Evolutionary conservation across 2,113 vertebrate species (phyloP).

Genomic region (Vidua macroura): DNA sequence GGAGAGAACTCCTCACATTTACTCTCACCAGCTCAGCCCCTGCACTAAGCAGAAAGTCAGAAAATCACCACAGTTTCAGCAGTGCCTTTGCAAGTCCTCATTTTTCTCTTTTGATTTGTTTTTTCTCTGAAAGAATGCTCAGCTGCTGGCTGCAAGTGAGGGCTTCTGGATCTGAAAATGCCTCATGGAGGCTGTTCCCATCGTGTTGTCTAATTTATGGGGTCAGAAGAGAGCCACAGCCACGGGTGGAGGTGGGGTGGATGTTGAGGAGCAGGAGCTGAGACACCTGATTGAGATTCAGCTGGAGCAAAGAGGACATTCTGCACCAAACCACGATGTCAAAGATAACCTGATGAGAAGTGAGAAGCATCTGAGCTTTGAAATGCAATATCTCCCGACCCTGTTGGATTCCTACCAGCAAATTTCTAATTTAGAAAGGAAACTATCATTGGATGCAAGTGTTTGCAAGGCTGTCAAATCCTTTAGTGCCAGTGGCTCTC

Average conservation of each 20-base stretch:
- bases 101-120: not conserved
- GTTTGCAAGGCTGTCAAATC: slow-evolving; percentile 20
- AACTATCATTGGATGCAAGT: not conserved
- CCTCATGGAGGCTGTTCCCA: not conserved
- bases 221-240: not conserved
- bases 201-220: not conserved
- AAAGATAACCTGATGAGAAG: not conserved
- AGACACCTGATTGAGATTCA: not conserved
- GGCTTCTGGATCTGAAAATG: not conserved
- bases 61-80: not conserved
- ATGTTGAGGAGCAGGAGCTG: not conserved
- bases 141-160: not conserved
- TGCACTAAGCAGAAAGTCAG: not conserved
- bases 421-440: slow-evolving; percentile 9
- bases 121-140: not conserved
- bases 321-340: not conserved
- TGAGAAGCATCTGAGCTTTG: not conserved
- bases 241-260: not conserved
- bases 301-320: not conserved
- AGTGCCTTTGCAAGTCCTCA: not conserved
- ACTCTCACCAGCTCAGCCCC: not conserved
- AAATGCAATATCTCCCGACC: not conserved
- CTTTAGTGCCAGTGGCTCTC: not conserved
- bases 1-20: not conserved
- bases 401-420: not conserved